Percentiles rank a stretch among this genome's conserved stretches.
Conservation (phyloP, 2,888 invertebrate species). For the Drosophila ochracea region DNA sequence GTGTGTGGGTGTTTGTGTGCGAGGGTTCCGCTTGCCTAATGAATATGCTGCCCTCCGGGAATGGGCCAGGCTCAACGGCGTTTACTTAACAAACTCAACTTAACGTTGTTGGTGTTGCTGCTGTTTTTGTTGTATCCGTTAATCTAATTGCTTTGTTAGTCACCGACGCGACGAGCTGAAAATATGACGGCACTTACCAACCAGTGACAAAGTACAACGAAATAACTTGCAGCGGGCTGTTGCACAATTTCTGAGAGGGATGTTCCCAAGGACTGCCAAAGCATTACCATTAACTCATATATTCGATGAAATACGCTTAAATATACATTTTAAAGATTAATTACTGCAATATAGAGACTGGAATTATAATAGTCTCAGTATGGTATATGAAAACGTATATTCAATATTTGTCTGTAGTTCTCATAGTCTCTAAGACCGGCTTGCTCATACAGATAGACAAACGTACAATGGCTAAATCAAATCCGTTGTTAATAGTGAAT, state of each 20-base stretch:
- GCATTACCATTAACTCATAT: background rate
- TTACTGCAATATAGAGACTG: background rate
- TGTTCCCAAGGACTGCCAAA: background rate
- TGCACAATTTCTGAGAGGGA: slow-evolving; percentile 17
- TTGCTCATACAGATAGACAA: background rate
- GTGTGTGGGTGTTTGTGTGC: slow-evolving; percentile 7
- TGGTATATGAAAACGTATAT: background rate
- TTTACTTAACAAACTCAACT: slow-evolving; percentile 74
- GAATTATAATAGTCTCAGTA: background rate
- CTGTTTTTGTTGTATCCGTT: slow-evolving; percentile 57
- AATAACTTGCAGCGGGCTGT: slow-evolving; percentile 18
- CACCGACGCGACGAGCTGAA: slow-evolving; percentile 49
- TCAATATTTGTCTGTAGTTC: background rate
- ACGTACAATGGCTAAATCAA: background rate
- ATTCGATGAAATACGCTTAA: background rate
- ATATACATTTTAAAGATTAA: background rate
- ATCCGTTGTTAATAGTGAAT: background rate
- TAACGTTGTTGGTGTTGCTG: slow-evolving; percentile 51
- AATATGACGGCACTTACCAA: slow-evolving; percentile 64
- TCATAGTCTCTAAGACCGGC: background rate
- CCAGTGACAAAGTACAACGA: background rate
- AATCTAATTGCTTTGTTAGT: slow-evolving; percentile 79
- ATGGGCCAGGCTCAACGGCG: slow-evolving; percentile 35
- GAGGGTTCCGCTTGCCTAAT: slow-evolving; percentile 55
- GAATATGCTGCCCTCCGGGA: slow-evolving; percentile 67